Base-by-base conservation (phyloP, 1,140 invertebrate species). In the Hyphantria cunea region DNA sequence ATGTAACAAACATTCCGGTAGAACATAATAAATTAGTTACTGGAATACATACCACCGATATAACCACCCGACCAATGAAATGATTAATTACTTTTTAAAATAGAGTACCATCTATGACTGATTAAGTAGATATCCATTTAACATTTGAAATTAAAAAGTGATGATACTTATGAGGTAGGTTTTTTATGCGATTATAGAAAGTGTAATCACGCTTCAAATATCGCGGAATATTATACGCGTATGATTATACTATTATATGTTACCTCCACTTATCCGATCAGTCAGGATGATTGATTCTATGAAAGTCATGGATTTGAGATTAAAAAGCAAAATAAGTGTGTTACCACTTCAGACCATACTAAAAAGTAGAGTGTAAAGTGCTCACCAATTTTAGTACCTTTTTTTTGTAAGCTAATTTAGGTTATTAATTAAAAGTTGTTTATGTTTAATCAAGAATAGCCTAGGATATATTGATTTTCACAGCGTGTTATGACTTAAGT, bases 101-200 rank as follows among this genome's bases (percentile, higher is more conserved):
- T 25, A 25, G 5, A 25, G 5, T 25, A 25, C 17, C 5, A 25
- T 37, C 8, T 37, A 3, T 37, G 34, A 37, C 8, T 37, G 34
- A 37, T 37, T 37, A 37, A 25, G 17, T 25, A 25, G 17, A 25
- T 25, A 25, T 5, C 1, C 17, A 5, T 25, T 25, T 25, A 25
- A 10, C 37, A 7, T n/a, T 10, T 39, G 9, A n/a, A 39, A 39
- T 39, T 10, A 39, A 39, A 39, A 39, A 39, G n/a, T 44, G 41
- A 44, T 12, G 41, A 44, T 44, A 44, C 41, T 3, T 12, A 44
- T n/a, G 6, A 12, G n/a, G 13, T 44, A n/a, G 2, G 9, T 44
- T 44, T 44, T 12, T 44, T n/a, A n/a, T 44, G n/a, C 9, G 41
- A 44, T 2, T n/a, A 44, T 44, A 44, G 41, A 44, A 44, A 44